phyloP scores from a whole-genome alignment of 1,140 invertebrate species.

The Papilio polyxenes region DNA sequence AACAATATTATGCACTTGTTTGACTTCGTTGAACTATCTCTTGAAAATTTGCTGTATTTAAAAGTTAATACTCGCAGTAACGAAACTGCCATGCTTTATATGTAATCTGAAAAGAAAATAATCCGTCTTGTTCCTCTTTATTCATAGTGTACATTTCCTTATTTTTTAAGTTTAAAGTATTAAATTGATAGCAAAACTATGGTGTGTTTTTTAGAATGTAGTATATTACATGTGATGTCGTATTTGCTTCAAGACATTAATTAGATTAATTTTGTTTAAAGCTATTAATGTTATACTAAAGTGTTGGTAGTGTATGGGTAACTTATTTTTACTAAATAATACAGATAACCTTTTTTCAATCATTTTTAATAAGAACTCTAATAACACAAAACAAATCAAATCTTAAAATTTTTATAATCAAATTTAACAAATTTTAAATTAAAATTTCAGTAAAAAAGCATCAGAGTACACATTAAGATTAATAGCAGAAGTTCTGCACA shows the following conservation, averaged over 20 bases:
- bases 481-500: constrained; percentile 78
- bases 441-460: constrained; percentile 76
- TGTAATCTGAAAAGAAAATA: neutral
- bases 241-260: too few relatives aligned
- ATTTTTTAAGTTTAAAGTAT: too few relatives aligned
- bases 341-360: neutral
- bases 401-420: neutral
- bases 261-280: too few relatives aligned
- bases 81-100: neutral
- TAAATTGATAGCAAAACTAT: too few relatives aligned
- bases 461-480: constrained; percentile 79
- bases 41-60: neutral
- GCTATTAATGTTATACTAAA: too few relatives aligned
- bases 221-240: too few relatives aligned
- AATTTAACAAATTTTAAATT: neutral
- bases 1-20: neutral
- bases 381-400: neutral
- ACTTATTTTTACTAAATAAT: neutral
- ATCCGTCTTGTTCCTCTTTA: neutral
- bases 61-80: neutral
- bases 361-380: neutral
- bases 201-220: too few relatives aligned
- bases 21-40: neutral
- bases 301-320: too few relatives aligned
- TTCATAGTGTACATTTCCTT: neutral